Percentiles rank a stretch among this genome's conserved stretches.
These are phyloP conservation scores for Tyrophagus putrescentiae DNA, from an alignment of 1,140 invertebrate genomes.

Conservation along the genomic window DNA sequence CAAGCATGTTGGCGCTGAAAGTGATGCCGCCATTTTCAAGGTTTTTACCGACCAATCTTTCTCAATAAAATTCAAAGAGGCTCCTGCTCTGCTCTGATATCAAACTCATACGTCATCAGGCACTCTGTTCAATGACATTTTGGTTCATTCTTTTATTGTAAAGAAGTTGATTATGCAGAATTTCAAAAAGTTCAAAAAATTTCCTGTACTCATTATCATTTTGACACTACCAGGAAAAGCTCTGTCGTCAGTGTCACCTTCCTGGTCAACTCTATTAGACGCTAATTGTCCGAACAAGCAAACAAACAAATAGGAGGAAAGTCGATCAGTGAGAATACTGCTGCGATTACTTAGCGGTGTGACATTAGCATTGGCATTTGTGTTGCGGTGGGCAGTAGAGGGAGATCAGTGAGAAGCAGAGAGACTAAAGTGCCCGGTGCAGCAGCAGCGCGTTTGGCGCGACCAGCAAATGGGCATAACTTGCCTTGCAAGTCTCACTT, in stretches of 20 bases:
- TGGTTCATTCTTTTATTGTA: too few relatives aligned
- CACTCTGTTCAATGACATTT: too few relatives aligned
- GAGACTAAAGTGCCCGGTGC: background rate
- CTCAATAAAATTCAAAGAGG: too few relatives aligned
- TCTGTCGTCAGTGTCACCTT: conserved; percentile 3
- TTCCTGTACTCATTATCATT: too few relatives aligned
- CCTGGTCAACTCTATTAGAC: background rate
- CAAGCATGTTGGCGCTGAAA: too few relatives aligned
- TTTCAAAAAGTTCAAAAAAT: too few relatives aligned
- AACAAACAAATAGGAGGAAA: conserved; percentile 2
- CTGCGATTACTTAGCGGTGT: background rate
- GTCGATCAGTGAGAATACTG: background rate
- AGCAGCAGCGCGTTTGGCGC: background rate
- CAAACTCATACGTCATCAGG: too few relatives aligned
- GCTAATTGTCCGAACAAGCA: background rate
- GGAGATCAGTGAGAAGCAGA: background rate
- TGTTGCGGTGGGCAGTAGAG: background rate
- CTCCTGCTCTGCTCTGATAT: too few relatives aligned
- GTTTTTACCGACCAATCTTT: too few relatives aligned
- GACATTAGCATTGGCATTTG: background rate
- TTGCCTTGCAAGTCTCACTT: conserved; percentile 6
- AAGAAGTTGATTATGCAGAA: too few relatives aligned
- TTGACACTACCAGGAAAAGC: too few relatives aligned
- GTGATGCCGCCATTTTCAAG: too few relatives aligned
- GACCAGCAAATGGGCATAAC: conserved; percentile 4